Base-by-base conservation (phyloP, 2,888 invertebrate species). In the Nematopogon swammerdamellus region DNA sequence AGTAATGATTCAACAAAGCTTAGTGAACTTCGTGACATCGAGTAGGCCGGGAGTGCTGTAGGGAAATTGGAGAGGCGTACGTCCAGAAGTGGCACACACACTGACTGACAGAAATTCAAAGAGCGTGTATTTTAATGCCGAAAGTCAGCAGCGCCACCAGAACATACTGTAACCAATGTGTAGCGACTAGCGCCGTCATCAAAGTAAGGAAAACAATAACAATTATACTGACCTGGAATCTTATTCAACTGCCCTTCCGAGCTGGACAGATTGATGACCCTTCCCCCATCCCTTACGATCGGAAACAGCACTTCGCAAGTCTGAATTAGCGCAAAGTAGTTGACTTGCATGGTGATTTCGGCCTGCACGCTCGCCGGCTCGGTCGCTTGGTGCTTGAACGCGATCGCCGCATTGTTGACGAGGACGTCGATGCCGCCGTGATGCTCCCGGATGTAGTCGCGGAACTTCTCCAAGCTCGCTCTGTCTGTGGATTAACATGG, bases 321-420 rank as follows among this genome's bases (percentile, higher is more conserved):
- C 50, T 81, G 72, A 17, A 87, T 60, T 19, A 87, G 75, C 10
- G 81, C 80, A 61, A 85, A 88, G 63, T 87, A 92, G 63, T 93
- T 93, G 0, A 87, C 84, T 43, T 68, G 69, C 5, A 88, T 52
- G 0, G 91, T 90, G 56, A 85, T 79, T 58, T 87, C 83, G 0
- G 91, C 92, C 72, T 92, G 91, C 5, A 77, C 67, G 0, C 65
- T 60, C 46, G 86, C 84, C 2, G 91, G 82, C 47, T 85, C 89
- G 0, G 82, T 76, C 0, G 87, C 80, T 49, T 63, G 63, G 4
- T 19, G 44, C 77, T 85, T 85, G 59, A 83, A 89, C 1, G 87
- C 87, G 49, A 89, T 88, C 0, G 85, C 90, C 6, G 91, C 91
- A 65, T 91, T 91, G 60, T 91, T 91, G 0, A 91, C 81, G 44